phyloP scores from a whole-genome alignment of 2,113 vertebrate genomes.

The Malurus cyaneus region DNA sequence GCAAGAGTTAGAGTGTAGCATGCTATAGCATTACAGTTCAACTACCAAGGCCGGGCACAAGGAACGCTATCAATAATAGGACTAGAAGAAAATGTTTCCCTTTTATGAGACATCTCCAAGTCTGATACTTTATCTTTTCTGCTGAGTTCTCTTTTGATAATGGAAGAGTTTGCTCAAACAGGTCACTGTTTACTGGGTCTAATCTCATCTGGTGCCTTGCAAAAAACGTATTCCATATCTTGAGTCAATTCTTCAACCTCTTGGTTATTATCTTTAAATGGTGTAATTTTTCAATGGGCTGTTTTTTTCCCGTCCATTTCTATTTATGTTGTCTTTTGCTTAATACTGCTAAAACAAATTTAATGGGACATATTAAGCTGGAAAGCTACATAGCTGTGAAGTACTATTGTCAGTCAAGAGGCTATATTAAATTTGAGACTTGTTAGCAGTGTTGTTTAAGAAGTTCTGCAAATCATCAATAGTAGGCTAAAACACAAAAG shows the following conservation, averaged over 20 bases:
- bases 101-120: background rate
- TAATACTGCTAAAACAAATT: background rate
- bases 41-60: background rate
- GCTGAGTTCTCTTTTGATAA: background rate
- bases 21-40: background rate
- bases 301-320: background rate
- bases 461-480: background rate
- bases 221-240: background rate
- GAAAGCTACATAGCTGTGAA: background rate
- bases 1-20: background rate
- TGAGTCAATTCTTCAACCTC: background rate
- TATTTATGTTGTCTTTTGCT: background rate
- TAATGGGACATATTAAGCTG: background rate
- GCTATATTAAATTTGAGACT: background rate
- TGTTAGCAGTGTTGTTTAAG: background rate
- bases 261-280: background rate
- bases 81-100: background rate
- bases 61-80: background rate
- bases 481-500: background rate
- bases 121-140: background rate
- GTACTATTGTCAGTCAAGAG: background rate
- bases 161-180: background rate
- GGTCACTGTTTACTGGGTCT: background rate
- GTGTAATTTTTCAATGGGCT: background rate
- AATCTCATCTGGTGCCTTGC: background rate